Evolutionary conservation across 1,140 invertebrate species (phyloP).

Genomic region (Drosophila neocordata): DNA sequence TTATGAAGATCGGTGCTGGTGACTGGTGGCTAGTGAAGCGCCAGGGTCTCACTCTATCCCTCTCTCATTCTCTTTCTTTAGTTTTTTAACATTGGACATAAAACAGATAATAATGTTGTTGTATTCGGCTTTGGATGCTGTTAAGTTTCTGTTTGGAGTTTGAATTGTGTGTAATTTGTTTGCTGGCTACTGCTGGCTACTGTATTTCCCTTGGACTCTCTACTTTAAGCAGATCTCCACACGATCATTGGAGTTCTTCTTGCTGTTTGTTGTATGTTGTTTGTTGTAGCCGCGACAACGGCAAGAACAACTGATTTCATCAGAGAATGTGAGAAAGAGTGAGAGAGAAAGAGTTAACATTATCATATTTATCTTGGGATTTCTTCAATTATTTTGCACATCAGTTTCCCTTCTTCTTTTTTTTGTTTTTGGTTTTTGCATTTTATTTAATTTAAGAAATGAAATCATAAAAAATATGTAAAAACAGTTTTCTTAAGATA

Average conservation of each 20-base stretch:
- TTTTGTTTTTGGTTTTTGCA: constrained; percentile 12
- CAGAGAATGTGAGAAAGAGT: constrained; percentile 46
- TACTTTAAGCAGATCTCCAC: constrained; percentile 52
- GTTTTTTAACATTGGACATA: constrained; percentile 58
- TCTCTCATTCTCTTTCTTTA: constrained; percentile 9
- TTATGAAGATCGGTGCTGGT: constrained; percentile 17
- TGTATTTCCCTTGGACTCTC: constrained; percentile 58
- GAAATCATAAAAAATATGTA: not conserved
- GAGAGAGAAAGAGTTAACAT: constrained; percentile 10
- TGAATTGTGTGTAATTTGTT: constrained; percentile 80
- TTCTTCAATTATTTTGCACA: constrained; percentile 12
- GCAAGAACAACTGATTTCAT: constrained; percentile 55
- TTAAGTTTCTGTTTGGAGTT: constrained; percentile 78
- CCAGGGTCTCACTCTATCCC: constrained; percentile 41
- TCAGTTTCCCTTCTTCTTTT: constrained; percentile 30
- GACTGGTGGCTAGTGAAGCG: constrained; percentile 57
- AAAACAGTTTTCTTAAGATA: not conserved
- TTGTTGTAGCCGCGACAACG: constrained; percentile 73
- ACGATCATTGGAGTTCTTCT: constrained; percentile 38
- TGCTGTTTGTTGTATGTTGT: constrained; percentile 62
- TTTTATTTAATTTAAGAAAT: not conserved
- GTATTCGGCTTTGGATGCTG: constrained; percentile 56
- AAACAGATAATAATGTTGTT: constrained; percentile 80
- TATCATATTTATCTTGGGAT: constrained; percentile 45
- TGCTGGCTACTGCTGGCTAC: constrained; percentile 76